Evolutionary conservation across 53 echinoderm and acorn worm species (phyloP).

Genomic region (Apostichopus leukothele): DNA sequence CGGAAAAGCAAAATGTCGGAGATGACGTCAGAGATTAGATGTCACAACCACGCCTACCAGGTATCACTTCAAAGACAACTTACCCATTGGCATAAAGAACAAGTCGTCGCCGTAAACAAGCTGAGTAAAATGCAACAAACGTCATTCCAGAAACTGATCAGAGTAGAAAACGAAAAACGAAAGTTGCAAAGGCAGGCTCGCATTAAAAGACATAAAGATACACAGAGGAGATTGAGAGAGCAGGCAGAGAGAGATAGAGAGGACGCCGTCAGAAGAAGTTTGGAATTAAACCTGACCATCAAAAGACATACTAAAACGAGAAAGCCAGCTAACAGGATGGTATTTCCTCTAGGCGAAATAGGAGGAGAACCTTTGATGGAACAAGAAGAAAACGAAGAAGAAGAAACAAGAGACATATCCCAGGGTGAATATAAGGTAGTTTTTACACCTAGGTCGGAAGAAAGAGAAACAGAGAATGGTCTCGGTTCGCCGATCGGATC

Average conservation of each 20-base stretch:
- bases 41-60: conserved; percentile 78
- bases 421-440: background rate
- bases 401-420: background rate
- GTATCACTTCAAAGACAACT: conserved; percentile 67
- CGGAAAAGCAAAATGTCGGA: conserved; percentile 74
- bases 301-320: background rate
- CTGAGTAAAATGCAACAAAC: conserved; percentile 70
- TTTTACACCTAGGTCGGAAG: background rate
- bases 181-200: conserved; percentile 60
- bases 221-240: conserved; percentile 67
- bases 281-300: conserved; percentile 50
- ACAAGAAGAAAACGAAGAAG: background rate
- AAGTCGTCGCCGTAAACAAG: conserved; percentile 70
- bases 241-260: conserved; percentile 69
- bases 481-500: background rate
- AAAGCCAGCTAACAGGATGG: background rate
- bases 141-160: conserved; percentile 72
- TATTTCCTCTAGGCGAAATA: background rate
- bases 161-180: conserved; percentile 78
- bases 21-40: conserved; percentile 65
- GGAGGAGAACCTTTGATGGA: background rate
- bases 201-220: conserved; percentile 68
- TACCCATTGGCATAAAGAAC: conserved; percentile 84
- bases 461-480: background rate
- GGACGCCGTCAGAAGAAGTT: conserved; percentile 58